phyloP scores from a whole-genome alignment of 2,797 vertebrate species.

The Halcyon badia region DNA sequence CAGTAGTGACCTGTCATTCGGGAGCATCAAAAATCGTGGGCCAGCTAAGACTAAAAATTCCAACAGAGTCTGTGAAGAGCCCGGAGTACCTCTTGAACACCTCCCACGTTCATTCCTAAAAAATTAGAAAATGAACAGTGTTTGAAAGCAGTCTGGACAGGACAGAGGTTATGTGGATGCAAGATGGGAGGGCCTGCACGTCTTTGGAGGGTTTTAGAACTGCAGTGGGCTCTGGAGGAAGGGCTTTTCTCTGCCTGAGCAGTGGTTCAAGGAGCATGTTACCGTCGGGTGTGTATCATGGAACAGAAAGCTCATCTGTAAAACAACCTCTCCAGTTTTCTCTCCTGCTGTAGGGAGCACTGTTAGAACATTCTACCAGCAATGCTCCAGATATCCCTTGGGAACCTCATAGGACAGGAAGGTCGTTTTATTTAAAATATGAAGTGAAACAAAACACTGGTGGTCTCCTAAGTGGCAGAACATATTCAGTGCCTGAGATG shows the following conservation, averaged over 20 bases:
- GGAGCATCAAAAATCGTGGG: not conserved
- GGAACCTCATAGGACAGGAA: not conserved
- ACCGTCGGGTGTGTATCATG: accelerated
- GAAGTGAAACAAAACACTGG: not conserved
- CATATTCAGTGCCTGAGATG: not conserved
- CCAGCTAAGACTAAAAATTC: not conserved
- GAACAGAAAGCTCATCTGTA: not conserved
- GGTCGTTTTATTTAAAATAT: not conserved
- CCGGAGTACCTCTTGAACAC: not conserved
- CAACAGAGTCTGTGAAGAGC: not conserved
- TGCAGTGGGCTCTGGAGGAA: not conserved
- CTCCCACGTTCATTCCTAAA: not conserved
- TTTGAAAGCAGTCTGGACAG: not conserved
- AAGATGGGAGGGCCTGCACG: accelerated
- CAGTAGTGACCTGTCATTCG: not conserved
- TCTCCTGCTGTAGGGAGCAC: not conserved
- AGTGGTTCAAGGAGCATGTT: not conserved
- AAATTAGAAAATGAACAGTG: not conserved
- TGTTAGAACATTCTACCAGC: accelerated
- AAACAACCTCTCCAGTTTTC: not conserved
- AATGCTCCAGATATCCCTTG: not conserved
- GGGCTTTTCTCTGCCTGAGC: not conserved
- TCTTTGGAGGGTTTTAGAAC: not conserved
- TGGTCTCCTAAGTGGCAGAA: not conserved
- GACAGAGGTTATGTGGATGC: not conserved